Conservation (phyloP, 2,888 invertebrate genomes). For the Callyntrura sp. region DNA sequence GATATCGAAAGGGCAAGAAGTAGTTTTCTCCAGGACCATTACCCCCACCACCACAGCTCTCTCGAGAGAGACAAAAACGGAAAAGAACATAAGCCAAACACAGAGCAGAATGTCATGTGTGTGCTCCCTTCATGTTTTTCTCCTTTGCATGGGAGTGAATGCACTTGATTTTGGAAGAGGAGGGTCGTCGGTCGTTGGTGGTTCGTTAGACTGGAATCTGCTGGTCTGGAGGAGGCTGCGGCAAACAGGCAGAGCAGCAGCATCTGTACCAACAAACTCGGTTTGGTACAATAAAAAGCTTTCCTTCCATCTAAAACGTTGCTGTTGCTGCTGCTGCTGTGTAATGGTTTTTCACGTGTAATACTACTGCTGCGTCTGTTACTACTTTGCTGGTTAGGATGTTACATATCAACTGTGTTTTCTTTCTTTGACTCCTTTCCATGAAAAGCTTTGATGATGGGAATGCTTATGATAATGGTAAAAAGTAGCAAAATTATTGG, state of each 20-base stretch:
- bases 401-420: neutral
- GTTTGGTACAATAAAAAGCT: neutral
- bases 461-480: slow-evolving; percentile 41
- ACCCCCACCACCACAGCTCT: neutral
- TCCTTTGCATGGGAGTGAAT: slow-evolving; percentile 20
- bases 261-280: slow-evolving; percentile 42
- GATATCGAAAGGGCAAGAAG: too few relatives aligned
- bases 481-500: slow-evolving; percentile 40
- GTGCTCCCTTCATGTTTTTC: neutral
- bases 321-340: too few relatives aligned
- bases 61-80: slow-evolving; percentile 41
- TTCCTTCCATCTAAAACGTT: slow-evolving; percentile 6
- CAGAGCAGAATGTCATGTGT: slow-evolving; percentile 49
- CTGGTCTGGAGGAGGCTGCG: slow-evolving; percentile 45
- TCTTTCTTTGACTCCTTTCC: neutral
- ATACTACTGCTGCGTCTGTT: neutral
- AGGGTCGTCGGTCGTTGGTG: slow-evolving; percentile 19
- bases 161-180: neutral
- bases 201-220: slow-evolving; percentile 13
- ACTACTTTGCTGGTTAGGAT: too few relatives aligned
- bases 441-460: slow-evolving; percentile 11
- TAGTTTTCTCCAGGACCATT: neutral
- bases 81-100: slow-evolving; percentile 56
- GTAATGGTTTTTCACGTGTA: slow-evolving; percentile 14
- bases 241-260: too few relatives aligned